Evolutionary conservation across 1,140 invertebrate species (phyloP), one percentile per base, ranked within the genome.

Genomic region (Ladona fulva): DNA sequence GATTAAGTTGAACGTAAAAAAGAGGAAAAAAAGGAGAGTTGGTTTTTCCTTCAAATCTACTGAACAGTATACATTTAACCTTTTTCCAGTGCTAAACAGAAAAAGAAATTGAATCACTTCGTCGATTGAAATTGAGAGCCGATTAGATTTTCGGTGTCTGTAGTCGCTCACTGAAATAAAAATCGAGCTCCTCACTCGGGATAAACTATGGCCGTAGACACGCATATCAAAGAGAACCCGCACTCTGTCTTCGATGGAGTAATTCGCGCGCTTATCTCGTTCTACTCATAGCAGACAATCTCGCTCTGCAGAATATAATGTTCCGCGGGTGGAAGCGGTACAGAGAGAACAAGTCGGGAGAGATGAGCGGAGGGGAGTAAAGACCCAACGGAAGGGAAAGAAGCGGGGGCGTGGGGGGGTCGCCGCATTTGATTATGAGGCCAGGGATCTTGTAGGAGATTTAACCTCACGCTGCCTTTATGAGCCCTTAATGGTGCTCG

Each of bases 381-480:
- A 19, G 52, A 66, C 52, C 16, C 16, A 12, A 3, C 29, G 29
- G 52, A 6, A 5, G 52, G n/a, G n/a, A 12, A 12, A 12, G 16
- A 12, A 12, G 16, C 1, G 52, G n/a, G 16, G 14, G 14, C 16
- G n/a, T 11, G 44, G 44, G n/a, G 52, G n/a, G 52, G 52, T 22
- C 52, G 16, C n/a, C 52, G 52, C 52, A 66, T 66, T 66, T 66
- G 52, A 66, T 66, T 66, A 66, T 66, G 52, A 22, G 14, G 14
- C 52, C n/a, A 66, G 52, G n/a, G 52, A 66, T 66, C 52, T 66
- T 22, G 52, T 66, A 66, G 52, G n/a, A 66, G 52, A 66, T 66
- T 66, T 66, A 66, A 66, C 52, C 52, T 22, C 52, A 12, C 52
- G 52, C 52, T 66, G 52, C 52, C 52, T 66, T 66, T 66, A 66